These are phyloP conservation scores for Cyrtonyx montezumae DNA, from an alignment of 2,113 vertebrate genomes.

Conservation along the genomic window DNA sequence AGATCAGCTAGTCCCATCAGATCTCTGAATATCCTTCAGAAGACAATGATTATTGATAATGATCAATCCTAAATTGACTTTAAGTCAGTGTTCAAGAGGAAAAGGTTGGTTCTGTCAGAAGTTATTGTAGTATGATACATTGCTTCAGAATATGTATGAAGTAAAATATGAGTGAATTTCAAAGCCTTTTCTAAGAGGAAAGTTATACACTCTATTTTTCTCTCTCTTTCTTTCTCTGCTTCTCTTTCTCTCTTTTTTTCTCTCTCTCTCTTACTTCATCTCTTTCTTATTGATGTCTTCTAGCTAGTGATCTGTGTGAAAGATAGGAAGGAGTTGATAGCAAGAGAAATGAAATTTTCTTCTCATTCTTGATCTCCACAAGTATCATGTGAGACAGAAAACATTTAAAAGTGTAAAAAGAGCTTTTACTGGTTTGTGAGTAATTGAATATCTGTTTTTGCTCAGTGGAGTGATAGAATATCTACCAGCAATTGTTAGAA, in stretches of 20 bases:
- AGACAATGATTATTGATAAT: neutral
- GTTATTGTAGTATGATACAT: neutral
- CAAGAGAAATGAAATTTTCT: conserved; percentile 8
- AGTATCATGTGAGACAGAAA: neutral
- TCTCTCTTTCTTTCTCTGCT: too few species aligned
- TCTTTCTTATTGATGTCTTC: neutral
- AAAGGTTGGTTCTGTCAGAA: neutral
- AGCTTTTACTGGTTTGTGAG: neutral
- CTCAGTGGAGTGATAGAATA: neutral
- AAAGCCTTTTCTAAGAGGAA: neutral
- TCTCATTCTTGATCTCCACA: neutral
- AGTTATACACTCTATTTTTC: neutral
- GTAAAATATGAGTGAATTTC: neutral
- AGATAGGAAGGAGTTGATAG: neutral
- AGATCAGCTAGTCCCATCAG: neutral
- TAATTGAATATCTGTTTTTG: neutral
- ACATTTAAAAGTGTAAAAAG: neutral
- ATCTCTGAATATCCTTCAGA: neutral
- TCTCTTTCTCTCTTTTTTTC: neutral
- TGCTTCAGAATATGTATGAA: neutral
- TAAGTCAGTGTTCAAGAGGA: neutral
- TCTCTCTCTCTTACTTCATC: neutral
- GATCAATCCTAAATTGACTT: neutral
- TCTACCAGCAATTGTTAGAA: neutral
- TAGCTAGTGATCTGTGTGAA: neutral